Conservation (phyloP, 2,888 invertebrate species). For the Morinoia aosen region DNA sequence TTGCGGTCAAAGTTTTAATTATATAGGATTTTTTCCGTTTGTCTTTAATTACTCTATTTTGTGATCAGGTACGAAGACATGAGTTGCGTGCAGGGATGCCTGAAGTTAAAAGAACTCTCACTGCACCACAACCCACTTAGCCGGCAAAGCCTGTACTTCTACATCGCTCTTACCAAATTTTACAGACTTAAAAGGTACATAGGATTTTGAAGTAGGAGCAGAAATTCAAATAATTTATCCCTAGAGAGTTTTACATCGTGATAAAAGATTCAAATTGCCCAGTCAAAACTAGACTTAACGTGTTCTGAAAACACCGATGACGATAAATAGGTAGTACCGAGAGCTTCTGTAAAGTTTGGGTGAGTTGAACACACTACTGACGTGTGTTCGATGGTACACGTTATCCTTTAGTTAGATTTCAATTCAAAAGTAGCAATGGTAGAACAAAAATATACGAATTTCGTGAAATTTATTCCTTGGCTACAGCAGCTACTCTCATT, state of each 20-base stretch:
- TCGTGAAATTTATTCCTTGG: neutral
- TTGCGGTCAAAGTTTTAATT: too few relatives aligned
- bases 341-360: neutral
- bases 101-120: constrained; percentile 84
- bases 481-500: neutral
- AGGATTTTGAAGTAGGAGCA: neutral
- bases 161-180: constrained; percentile 64
- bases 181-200: constrained; percentile 62
- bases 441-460: neutral
- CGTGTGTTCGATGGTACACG: too few relatives aligned
- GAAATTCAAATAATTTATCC: neutral
- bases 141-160: constrained; percentile 79
- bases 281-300: neutral
- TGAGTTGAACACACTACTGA: neutral
- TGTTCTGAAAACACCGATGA: neutral
- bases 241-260: too few relatives aligned
- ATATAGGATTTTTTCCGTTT: too few relatives aligned
- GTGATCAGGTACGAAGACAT: constrained; percentile 86
- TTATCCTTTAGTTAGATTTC: too few relatives aligned
- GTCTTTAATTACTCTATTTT: neutral
- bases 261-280: neutral
- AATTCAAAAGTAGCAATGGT: too few relatives aligned
- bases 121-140: constrained; percentile 89
- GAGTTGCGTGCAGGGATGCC: constrained; percentile 83
- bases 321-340: neutral